phyloP scores from a whole-genome alignment of 2,888 invertebrate species.

The Cerastis rubricosa region DNA sequence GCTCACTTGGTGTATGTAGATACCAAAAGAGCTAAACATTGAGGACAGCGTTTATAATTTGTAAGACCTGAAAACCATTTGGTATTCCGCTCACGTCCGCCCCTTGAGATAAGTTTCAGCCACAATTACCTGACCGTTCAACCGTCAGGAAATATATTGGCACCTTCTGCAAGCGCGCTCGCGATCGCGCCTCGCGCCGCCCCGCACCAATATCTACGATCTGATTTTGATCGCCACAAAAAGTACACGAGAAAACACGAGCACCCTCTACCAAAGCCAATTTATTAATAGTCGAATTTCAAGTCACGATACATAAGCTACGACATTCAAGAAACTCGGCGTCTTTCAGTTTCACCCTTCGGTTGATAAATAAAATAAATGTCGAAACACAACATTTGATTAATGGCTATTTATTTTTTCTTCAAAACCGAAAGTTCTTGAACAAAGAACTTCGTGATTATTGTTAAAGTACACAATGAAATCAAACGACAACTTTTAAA shows the following conservation, averaged over 20 bases:
- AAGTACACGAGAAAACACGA: constrained; percentile 67
- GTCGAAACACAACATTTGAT: constrained; percentile 79
- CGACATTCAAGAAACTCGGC: constrained; percentile 49
- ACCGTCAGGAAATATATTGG: constrained; percentile 90
- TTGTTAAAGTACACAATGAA: constrained; percentile 85
- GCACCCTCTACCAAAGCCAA: constrained; percentile 67
- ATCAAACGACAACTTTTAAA: constrained; percentile 89
- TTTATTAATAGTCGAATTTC: constrained; percentile 72
- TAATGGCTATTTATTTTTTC: constrained; percentile 83
- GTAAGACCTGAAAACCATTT: constrained; percentile 81
- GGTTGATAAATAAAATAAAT: constrained; percentile 75
- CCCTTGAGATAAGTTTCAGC: constrained; percentile 89
- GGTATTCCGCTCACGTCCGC: constrained; percentile 87
- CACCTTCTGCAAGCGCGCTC: constrained; percentile 83
- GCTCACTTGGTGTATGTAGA: constrained; percentile 51
- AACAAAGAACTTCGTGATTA: constrained; percentile 82
- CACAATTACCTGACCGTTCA: constrained; percentile 90
- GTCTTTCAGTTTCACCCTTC: constrained; percentile 69
- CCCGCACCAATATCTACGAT: constrained; percentile 81
- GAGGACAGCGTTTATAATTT: constrained; percentile 85
- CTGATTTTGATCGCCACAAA: constrained; percentile 76
- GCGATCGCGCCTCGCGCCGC: constrained; percentile 70
- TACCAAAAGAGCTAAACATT: constrained; percentile 64
- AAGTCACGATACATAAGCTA: constrained; percentile 68
- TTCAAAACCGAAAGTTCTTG: constrained; percentile 76